These are phyloP conservation scores for Venustaconcha ellipsiformis DNA, from an alignment of 1,140 invertebrate species.

Conservation along the genomic window DNA sequence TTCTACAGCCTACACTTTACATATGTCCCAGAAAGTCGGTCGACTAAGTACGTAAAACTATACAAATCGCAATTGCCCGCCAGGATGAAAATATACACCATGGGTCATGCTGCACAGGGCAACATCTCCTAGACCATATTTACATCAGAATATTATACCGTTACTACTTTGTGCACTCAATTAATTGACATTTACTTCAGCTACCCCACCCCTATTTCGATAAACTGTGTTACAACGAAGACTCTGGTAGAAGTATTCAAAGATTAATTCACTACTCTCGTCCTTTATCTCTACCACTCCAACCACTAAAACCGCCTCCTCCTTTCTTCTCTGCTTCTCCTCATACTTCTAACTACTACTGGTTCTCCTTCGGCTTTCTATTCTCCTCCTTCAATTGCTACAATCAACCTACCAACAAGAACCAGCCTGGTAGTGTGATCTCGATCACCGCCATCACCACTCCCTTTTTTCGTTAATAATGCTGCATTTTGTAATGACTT, in stretches of 20 bases:
- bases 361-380: slow-evolving; percentile 9
- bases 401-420: background rate
- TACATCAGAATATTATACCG: too few species aligned
- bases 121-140: too few species aligned
- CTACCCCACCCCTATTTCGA: background rate
- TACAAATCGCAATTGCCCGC: too few species aligned
- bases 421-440: background rate
- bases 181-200: slow-evolving; percentile 14
- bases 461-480: background rate
- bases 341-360: slow-evolving; percentile 2
- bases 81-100: too few species aligned
- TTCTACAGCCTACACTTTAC: too few species aligned
- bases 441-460: slow-evolving; percentile 4
- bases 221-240: slow-evolving; percentile 3
- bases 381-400: slow-evolving; percentile 3
- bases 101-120: too few species aligned
- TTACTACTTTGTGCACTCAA: background rate
- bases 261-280: slow-evolving; percentile 5
- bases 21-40: too few species aligned
- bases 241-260: background rate
- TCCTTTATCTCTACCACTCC: background rate
- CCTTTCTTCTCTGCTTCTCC: background rate
- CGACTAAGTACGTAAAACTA: too few species aligned
- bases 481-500: too few species aligned
- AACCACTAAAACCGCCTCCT: background rate